phyloP scores from a whole-genome alignment of 2,797 vertebrate species.

The Microctenopoma stevenorrisi region DNA sequence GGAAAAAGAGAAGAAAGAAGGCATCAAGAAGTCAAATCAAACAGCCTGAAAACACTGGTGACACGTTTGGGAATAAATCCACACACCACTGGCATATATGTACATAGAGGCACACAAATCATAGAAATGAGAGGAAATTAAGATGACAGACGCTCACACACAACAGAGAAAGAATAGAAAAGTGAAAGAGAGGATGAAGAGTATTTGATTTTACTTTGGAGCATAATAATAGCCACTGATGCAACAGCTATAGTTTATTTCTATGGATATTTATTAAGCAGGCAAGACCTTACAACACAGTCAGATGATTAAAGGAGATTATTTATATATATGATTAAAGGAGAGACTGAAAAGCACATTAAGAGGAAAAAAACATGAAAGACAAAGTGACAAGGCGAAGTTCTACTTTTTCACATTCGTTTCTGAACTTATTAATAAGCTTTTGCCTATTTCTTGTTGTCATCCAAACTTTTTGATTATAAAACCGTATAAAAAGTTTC shows the following conservation, averaged over 20 bases:
- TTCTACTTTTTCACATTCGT: background rate
- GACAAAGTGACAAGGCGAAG: background rate
- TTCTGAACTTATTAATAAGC: background rate
- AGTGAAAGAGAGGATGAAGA: conserved; percentile 4
- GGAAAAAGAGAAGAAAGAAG: conserved; percentile 45
- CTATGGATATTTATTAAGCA: background rate
- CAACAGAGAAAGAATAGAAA: background rate
- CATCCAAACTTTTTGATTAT: background rate
- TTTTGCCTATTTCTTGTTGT: background rate
- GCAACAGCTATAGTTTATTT: conserved; percentile 27
- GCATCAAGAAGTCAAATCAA: conserved; percentile 51
- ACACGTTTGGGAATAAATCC: conserved; percentile 47
- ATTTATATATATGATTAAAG: conserved; percentile 7
- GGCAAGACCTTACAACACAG: background rate
- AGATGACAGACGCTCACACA: conserved; percentile 27
- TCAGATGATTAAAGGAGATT: conserved; percentile 18
- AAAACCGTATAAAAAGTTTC: background rate
- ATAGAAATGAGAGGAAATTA: conserved; percentile 24
- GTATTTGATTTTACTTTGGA: conserved; percentile 23
- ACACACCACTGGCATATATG: conserved; percentile 11
- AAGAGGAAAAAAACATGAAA: conserved; percentile 13
- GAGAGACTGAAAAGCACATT: background rate
- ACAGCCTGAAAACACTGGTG: conserved; percentile 60
- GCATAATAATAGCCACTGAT: conserved; percentile 25
- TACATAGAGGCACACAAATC: conserved; percentile 14